A percentile compares a stretch with the other conserved stretches of the same genome.
Conservation (phyloP, 2,113 vertebrate species). For the Mystacornis crossleyi region DNA sequence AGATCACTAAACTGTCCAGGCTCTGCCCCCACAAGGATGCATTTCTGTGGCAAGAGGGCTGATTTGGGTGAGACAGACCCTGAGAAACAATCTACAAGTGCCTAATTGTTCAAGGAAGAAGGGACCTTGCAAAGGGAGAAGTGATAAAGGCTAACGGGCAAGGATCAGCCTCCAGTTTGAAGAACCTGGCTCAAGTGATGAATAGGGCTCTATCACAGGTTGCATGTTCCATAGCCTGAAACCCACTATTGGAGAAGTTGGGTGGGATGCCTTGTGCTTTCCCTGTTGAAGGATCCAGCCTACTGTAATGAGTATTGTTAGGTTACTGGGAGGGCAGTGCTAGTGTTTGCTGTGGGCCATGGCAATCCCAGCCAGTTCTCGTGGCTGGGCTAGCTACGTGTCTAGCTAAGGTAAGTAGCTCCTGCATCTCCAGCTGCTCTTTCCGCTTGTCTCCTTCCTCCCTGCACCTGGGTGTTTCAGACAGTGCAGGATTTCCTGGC, state of each 20-base stretch:
- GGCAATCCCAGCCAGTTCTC: background rate
- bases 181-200: background rate
- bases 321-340: background rate
- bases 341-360: background rate
- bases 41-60: background rate
- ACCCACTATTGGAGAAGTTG: background rate
- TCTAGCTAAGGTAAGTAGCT: background rate
- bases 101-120: background rate
- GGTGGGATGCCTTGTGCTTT: background rate
- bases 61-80: background rate
- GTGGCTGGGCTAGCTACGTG: fast-evolving
- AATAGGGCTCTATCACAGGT: background rate
- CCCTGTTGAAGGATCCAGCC: background rate
- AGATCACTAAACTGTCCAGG: background rate
- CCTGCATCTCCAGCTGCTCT: background rate
- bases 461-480: background rate
- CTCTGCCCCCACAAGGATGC: background rate
- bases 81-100: background rate
- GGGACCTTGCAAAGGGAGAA: background rate
- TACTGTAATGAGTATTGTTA: background rate
- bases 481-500: background rate
- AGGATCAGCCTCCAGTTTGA: background rate
- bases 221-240: background rate
- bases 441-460: background rate
- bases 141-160: fast-evolving